Evolutionary conservation across 2,888 invertebrate genomes (phyloP), one percentile per base, ranked within the genome.

Genomic region (Noctua pronuba): DNA sequence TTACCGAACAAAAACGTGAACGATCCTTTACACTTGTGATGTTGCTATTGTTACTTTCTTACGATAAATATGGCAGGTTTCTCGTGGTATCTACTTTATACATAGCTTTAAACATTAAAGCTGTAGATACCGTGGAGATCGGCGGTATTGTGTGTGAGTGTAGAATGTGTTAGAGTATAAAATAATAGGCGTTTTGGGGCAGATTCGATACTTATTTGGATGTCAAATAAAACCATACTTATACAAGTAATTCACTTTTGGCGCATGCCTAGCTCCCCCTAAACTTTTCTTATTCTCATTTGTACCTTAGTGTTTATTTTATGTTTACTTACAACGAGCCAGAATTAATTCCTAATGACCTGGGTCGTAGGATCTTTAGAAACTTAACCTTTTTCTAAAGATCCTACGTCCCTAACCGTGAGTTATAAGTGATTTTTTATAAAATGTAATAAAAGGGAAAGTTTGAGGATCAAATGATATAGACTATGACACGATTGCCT

Each of bases 1-100:
- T 80, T 82, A 83, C 65, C 28, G 18, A 11, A 41, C 16, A 52
- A 60, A 66, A 70, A 83, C 60, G 83, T 62, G 70, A 77, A 65
- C 65, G 58, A 60, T 58, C 35, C 35, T 64, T 38, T n/a, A 65
- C 16, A 38, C 38, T 41, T 8, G 3, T n/a, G 7, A 65, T 16
- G 64, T 41, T 65, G 6, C 1, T 38, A 5, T 58, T 28, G 55
- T 0, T n/a, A 28, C 28, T 55, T 58, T 16, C 28, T 28, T 28
- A 49, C 18, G 21, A 21, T 49, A 18, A 46, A 46, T 46, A 13
- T 41, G 10, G 41, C 1, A 41, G 41, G 41, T 41, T 41, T 10
- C 41, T 8, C 41, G 1, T 41, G 41, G 11, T 41, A 41, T 41
- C 11, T 41, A 11, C 41, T 41, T 11, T 11, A 10, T 41, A 11